phyloP scores from a whole-genome alignment of 2,113 vertebrate genomes.

The Neomonachus schauinslandi region DNA sequence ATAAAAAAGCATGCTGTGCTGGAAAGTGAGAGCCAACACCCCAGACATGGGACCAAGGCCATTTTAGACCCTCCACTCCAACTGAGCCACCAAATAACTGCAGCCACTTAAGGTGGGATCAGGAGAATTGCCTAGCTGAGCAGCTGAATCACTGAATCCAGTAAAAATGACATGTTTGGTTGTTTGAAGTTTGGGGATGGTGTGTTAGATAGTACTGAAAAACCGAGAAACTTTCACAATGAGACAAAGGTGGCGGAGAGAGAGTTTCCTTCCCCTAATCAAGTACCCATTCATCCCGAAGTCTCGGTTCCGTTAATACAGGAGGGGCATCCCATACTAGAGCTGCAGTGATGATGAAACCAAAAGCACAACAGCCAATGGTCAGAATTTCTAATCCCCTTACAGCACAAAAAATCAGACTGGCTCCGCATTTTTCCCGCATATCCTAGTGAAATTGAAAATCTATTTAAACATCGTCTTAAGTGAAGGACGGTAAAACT shows the following conservation, averaged over 20 bases:
- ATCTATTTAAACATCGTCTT: background rate
- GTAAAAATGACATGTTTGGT: background rate
- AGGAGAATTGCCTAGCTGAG: background rate
- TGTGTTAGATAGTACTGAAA: background rate
- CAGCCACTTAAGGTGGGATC: background rate
- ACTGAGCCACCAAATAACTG: background rate
- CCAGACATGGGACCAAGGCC: background rate
- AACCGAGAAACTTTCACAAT: background rate
- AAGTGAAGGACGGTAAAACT: background rate
- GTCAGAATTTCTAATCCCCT: background rate
- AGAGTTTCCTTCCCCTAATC: background rate
- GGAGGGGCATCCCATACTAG: background rate
- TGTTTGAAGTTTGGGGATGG: background rate
- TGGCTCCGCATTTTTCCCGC: background rate
- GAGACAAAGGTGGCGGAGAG: background rate
- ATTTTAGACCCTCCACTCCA: background rate
- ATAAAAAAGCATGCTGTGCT: background rate
- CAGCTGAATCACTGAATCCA: background rate
- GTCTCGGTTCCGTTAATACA: background rate
- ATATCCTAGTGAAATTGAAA: background rate
- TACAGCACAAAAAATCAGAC: background rate
- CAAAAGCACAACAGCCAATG: background rate
- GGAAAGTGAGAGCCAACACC: background rate
- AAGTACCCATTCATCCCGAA: background rate
- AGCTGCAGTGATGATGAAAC: background rate